Evolutionary conservation across 1,140 invertebrate genomes (phyloP), one percentile per base, ranked within the genome.

Genomic region (Lasioglossum albipes): DNA sequence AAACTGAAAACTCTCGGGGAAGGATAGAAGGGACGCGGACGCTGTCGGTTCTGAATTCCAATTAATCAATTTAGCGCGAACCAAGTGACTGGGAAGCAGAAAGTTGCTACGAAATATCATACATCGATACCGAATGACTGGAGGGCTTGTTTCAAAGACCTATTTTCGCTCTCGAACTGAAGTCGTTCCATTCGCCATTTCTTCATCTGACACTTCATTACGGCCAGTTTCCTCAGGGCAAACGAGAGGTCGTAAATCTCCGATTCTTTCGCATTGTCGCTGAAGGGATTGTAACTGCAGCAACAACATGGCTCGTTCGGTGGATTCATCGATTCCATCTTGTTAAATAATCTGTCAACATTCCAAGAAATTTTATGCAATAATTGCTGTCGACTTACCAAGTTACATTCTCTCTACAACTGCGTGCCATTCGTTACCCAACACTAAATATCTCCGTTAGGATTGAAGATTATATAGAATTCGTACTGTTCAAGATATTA

Each of bases 131-230:
- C 92, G 67, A 89, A 79, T 27, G 83, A 82, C 74, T 87, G 82
- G 22, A 93, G 87, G 52, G 82, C 78, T 79, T 90, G 75, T 79
- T 90, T 92, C 69, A 92, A 81, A 41, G 86, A 87, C 73, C 90
- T 88, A 71, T 83, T 89, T 85, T 92, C 89, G 82, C 89, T 92
- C 71, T 91, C 90, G 18, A 90, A 72, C 70, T 89, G 84, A 16
- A 92, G 72, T 27, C 89, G 75, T 52, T 92, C 89, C 75, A 89
- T 83, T 49, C 89, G 86, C 88, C 89, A 89, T 79, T 93, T 93
- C 79, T 90, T 91, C 88, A 91, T 92, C 78, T 91, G 91, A 66
- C 89, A 90, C 74, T 89, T 90, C 92, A 93, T 93, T 69, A 89
- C 85, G 27, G 73, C 79, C 18, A 93, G 87, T 66, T 93, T 93